phyloP scores from a whole-genome alignment of 92 coral and sea anemone genomes.

The Pocillopora grandis region DNA sequence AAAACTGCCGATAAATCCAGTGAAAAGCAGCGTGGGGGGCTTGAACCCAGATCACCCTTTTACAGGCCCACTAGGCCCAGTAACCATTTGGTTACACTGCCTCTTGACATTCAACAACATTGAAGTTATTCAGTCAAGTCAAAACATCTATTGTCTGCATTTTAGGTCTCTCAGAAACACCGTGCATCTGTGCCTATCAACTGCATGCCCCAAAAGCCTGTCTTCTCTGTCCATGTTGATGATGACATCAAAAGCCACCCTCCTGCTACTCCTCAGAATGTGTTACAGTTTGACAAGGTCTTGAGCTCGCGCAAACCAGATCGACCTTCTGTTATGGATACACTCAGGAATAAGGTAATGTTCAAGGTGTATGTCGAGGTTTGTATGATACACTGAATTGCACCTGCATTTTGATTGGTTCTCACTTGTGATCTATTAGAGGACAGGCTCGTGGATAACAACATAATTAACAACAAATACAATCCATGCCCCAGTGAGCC shows the following conservation, averaged over 20 bases:
- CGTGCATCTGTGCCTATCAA: conserved; percentile 40
- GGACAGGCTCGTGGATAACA: no score
- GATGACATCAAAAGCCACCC: conserved; percentile 55
- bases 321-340: conserved; percentile 61
- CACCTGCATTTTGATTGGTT: no score
- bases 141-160: not conserved
- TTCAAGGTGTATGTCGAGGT: not conserved
- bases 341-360: conserved; percentile 57
- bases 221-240: conserved; percentile 82
- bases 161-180: conserved; percentile 50
- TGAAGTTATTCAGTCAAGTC: conserved; percentile 7
- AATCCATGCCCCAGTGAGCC: no score
- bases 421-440: no score
- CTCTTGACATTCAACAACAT: not conserved
- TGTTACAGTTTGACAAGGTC: conserved; percentile 73
- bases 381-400: not conserved
- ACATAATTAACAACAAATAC: no score
- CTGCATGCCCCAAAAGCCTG: conserved; percentile 48
- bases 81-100: no score
- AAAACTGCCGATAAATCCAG: no score
- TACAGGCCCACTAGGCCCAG: no score
- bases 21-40: no score
- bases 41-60: no score
- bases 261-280: conserved; percentile 60
- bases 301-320: conserved; percentile 81